Base-by-base conservation (phyloP, 2,797 vertebrate genomes). In the Semaprochilodus insignis region DNA sequence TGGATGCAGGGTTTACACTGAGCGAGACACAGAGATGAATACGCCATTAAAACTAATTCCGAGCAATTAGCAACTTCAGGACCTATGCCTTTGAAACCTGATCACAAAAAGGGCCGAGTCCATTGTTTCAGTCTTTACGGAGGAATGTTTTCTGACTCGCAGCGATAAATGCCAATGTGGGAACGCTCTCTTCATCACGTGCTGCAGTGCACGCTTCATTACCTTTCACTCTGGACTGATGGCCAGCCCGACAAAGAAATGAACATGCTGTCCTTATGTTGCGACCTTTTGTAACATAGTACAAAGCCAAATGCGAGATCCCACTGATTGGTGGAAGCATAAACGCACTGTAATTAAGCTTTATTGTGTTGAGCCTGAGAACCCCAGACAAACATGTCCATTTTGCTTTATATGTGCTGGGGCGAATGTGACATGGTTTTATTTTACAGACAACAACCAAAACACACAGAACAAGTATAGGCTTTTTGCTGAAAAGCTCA, bases 61-160 rank as follows among this genome's bases (percentile, higher is more conserved):
- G 36, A 72, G 66, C 84, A 80, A 85, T 85, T 83, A 85, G 73
- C 73, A 44, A 80, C 65, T 54, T 63, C 51, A 70, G 76, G 76
- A 23, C 69, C 13, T 65, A 63, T 70, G 70, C 40, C 84, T 87
- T 85, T 88, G 85, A 88, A 88, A 87, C 51, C 6, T 73, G 78
- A 88, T 87, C 78, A 83, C 80, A 88, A 82, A 31, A 77, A 52
- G 62, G 59, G 65, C 36, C 52, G 51, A 27, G 54, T 7, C 63
- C 70, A 67, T 74, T 78, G 62, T 78, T 73, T 84, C 19, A 67
- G 67, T 51, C 72, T 67, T 67, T 81, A 82, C 44, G 63, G 23
- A 80, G 55, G 69, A 34, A 63, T 74, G 67, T 80, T 83, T 88
- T 84, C 75, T 85, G 70, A 82, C 54, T 74, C 70, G 31, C 70